A percentile compares a stretch with the other conserved stretches of the same genome.
Evolutionary conservation across 2,113 vertebrate species (phyloP).

Genomic region (Embiotoca jacksoni): DNA sequence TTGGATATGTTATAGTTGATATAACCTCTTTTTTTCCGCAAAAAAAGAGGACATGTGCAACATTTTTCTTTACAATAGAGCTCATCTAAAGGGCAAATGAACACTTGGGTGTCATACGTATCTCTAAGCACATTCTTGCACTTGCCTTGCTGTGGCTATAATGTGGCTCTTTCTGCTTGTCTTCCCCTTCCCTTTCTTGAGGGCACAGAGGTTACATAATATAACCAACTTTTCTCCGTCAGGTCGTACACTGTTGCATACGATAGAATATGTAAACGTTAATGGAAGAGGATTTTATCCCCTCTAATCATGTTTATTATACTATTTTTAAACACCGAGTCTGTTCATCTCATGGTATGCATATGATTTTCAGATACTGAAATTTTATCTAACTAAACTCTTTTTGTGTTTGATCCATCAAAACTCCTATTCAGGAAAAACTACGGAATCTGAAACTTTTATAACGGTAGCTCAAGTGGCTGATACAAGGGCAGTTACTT

Average conservation of each 20-base stretch:
- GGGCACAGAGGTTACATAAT: slow-evolving; percentile 18
- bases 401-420: too few species aligned
- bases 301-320: background rate
- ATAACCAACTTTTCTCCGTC: background rate
- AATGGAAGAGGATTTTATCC: background rate
- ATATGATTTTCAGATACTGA: too few species aligned
- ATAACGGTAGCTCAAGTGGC: too few species aligned
- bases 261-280: background rate
- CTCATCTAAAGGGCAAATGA: slow-evolving; percentile 3
- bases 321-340: too few species aligned
- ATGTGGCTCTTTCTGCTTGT: slow-evolving; percentile 8
- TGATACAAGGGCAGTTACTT: too few species aligned
- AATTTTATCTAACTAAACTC: too few species aligned
- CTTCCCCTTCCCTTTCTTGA: slow-evolving; percentile 16
- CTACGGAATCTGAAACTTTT: too few species aligned
- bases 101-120: slow-evolving; percentile 4
- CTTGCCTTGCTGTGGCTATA: background rate
- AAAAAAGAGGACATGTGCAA: background rate
- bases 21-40: background rate
- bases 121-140: slow-evolving; percentile 16
- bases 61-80: background rate
- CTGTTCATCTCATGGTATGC: background rate
- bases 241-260: background rate
- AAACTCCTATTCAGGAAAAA: too few species aligned
- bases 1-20: background rate